Evolutionary conservation across 2,888 invertebrate species (phyloP), one percentile per base, ranked within the genome.

Genomic region (Prenolepis imparis): DNA sequence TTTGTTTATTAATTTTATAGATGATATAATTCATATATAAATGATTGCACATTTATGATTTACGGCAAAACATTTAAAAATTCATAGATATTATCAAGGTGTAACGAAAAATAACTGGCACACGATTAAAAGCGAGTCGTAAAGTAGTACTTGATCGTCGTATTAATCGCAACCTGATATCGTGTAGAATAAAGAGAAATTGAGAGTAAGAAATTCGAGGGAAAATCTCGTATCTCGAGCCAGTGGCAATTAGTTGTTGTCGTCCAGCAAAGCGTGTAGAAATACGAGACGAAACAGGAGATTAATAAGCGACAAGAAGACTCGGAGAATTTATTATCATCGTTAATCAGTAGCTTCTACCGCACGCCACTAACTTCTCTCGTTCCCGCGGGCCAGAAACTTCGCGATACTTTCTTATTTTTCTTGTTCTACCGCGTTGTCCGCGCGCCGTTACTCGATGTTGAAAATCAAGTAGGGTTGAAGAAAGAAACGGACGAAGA

Each of bases 281-380:
- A 80, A 70, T 80, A 61, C 72, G 44, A 80, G 78, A 80, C 59
- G 78, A 80, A 80, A 70, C 78, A 72, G 72, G 78, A 70, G 78
- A 80, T 80, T 80, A 80, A 80, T 80, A 80, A 80, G 72, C 78
- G 72, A 80, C 78, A 72, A 80, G 77, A 64, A 77, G 44, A 59
- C 78, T 32, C 21, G 57, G 72, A 36, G 78, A 81, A 84, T 81
- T 84, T 81, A 81, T 81, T 81, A 84, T 84, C 72, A 73, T 73
- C 80, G 83, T 84, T 80, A 84, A 67, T 82, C 72, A 80, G 78
- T 61, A 80, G 59, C 59, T 80, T 32, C 78, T 59, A 61, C 41
- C 68, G 70, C 59, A 59, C 78, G 15, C 57, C 78, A 68, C 57
- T 63, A 68, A 41, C 68, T 68, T 59, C 68, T 24, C 78, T 78